Conservation (phyloP, 2,888 invertebrate species). For the Bedellia somnulentella region DNA sequence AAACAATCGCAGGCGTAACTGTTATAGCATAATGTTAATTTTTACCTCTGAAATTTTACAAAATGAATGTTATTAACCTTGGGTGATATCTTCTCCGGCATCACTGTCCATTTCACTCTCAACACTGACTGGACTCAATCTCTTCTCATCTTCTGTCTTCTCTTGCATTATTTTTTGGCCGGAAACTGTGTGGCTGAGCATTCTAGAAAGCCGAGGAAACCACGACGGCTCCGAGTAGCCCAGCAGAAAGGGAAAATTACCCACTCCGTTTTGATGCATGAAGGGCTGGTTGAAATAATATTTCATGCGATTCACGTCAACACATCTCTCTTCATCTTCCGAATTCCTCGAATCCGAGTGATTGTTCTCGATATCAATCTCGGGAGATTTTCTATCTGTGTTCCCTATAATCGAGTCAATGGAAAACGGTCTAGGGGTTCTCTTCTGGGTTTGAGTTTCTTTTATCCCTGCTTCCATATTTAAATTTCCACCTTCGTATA, state of each 20-base stretch:
- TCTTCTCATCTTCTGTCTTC: slow-evolving; percentile 27
- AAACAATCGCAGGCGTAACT: no score
- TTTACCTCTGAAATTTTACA: neutral
- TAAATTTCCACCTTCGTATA: slow-evolving; percentile 2
- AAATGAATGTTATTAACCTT: slow-evolving; percentile 35
- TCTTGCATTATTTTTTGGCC: slow-evolving; percentile 1
- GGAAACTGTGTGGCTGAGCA: slow-evolving; percentile 20
- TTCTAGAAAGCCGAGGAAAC: slow-evolving; percentile 24
- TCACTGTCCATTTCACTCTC: slow-evolving; percentile 49
- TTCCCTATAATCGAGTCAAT: slow-evolving; percentile 63
- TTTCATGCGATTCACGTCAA: slow-evolving; percentile 27
- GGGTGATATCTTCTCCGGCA: slow-evolving; percentile 37
- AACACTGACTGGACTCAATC: slow-evolving; percentile 50
- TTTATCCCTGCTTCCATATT: slow-evolving; percentile 35
- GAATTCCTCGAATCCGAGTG: slow-evolving; percentile 42
- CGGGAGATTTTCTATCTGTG: slow-evolving; percentile 42
- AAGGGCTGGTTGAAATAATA: slow-evolving; percentile 48
- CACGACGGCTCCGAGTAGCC: slow-evolving; percentile 52
- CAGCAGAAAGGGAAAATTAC: slow-evolving; percentile 40
- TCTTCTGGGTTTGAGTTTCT: slow-evolving; percentile 30
- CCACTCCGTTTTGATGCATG: slow-evolving; percentile 38
- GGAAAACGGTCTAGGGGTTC: slow-evolving; percentile 63
- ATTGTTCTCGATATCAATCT: slow-evolving; percentile 49
- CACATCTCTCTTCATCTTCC: slow-evolving; percentile 39
- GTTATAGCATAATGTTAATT: no score